Evolutionary conservation across 2,888 invertebrate species (phyloP).

Genomic region (Cataglyphis altisquamis): DNA sequence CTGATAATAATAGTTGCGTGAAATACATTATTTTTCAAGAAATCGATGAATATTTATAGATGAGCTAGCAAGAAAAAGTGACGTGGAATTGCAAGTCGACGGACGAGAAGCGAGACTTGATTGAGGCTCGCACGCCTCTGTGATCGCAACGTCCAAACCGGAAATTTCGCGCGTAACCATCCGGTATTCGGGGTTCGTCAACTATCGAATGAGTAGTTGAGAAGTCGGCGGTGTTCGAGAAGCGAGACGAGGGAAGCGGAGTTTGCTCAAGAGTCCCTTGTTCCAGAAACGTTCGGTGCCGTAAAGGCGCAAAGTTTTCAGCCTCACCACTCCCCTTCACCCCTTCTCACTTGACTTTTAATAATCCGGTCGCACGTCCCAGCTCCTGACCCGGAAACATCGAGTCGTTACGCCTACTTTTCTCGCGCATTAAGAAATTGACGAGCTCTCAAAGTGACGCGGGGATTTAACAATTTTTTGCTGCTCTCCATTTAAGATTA

Average conservation of each 20-base stretch:
- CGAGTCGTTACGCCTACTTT: conserved; percentile 43
- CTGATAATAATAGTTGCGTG: conserved; percentile 50
- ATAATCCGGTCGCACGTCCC: conserved; percentile 75
- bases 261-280: conserved; percentile 75
- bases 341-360: conserved; percentile 72
- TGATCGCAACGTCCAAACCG: conserved; percentile 61
- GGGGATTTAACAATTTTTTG: conserved; percentile 19
- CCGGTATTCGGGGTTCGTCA: background rate
- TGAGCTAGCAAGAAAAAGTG: background rate
- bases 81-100: background rate
- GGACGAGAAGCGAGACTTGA: background rate
- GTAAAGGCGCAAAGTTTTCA: conserved; percentile 71
- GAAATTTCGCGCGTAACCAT: conserved; percentile 56
- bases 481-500: conserved; percentile 16
- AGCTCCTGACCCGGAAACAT: conserved; percentile 63
- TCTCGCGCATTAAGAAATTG: conserved; percentile 33
- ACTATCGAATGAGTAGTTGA: too few species aligned
- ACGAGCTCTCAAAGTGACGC: conserved; percentile 7
- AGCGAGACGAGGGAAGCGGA: conserved; percentile 60
- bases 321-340: conserved; percentile 61
- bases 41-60: background rate
- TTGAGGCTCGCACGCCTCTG: background rate
- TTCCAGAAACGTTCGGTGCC: conserved; percentile 73
- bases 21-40: background rate
- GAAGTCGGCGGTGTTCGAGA: too few species aligned